Evolutionary conservation across 2,113 vertebrate genomes (phyloP), one percentile per base, ranked within the genome.

Genomic region (Lagenorhynchus albirostris): DNA sequence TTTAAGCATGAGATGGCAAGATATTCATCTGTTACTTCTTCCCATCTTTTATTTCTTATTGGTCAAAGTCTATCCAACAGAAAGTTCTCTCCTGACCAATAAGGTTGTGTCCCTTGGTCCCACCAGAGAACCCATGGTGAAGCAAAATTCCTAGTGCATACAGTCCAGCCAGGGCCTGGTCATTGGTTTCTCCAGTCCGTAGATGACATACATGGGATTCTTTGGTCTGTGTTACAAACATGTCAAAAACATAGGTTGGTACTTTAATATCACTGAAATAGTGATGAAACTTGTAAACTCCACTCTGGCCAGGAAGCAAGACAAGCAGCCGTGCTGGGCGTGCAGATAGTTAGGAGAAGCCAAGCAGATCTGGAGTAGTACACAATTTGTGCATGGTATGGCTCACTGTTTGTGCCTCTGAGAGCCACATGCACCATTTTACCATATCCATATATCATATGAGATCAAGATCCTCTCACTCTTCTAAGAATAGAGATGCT

Each of bases 301-400:
- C 2, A 15, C 9, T 70, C 58, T 58, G 9, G 21, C 7, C 55
- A 85, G 5, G 60, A 63, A 81, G 65, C 13, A 79, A 58, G 33
- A 18, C 26, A 83, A 41, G 9, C 0, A 80, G 58, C 8, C 6
- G 3, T 2, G 10, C 10, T 73, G 50, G 15, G 8, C 8, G 3
- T 44, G 1, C 0, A 0, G 5, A 23, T 50, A 10, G 41, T n/a
- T n/a, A 23, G 47, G 31, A 81, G 41, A 17, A 67, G 2, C 5
- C 88, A 85, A 31, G 1, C 3, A 44, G 25, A 68, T n/a, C 1
- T 63, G 20, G 2, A 8, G 13, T 10, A 6, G 20, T 15, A 70
- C 26, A 31, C 21, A 80, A 38, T 38, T 38, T 38, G 38, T 38
- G 10, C 10, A 12, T 36, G 6, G 6, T 33, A 6, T 60, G 55